Evolutionary conservation across 2,113 vertebrate genomes (phyloP), one percentile per base, ranked within the genome.

Genomic region (Planiliza haematocheilus): DNA sequence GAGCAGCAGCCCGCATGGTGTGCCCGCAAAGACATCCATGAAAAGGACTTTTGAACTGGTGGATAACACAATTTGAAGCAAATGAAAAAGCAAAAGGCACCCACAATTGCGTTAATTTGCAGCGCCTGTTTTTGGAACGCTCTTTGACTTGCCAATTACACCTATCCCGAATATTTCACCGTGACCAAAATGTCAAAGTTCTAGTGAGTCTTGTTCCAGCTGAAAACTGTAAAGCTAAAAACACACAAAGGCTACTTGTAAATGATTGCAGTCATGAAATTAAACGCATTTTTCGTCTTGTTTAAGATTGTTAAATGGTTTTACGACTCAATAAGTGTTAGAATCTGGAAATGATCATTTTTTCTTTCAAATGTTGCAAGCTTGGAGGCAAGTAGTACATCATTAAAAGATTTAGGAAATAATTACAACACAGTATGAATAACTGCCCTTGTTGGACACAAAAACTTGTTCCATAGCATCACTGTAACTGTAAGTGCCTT

Each of bases 381-480:
- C 46, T 69, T 16, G 4, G 45, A 71, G 42, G 46, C 14, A 10
- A 57, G 39, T n/a, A 42, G 43, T 21, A 48, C 66, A 56, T 70
- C 49, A 77, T 71, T 59, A 70, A 67, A 64, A 58, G 13, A 58
- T 73, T 64, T 68, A 12, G 76, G 81, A 86, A 81, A 84, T 77
- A 77, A 74, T 80, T 76, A 82, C 74, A 67, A 14, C 49, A 72
- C 24, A n/a, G 52, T 53, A 60, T 79, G 58, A 81, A 75, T 68
- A 70, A 66, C 21, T 42, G 38, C 58, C 36, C 11, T 61, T 59
- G 37, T 52, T 53, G 41, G 63, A 55, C 36, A 68, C 21, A 69
- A 61, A 38, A 74, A 70, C 53, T 63, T 80, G 49, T 74, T 81
- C 68, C 69, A 83, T 80, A 69, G 55, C 74, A 69, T 77, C 81